Evolutionary conservation across 2,113 vertebrate genomes (phyloP), one percentile per base, ranked within the genome.

Genomic region (Megaceryle torquata): DNA sequence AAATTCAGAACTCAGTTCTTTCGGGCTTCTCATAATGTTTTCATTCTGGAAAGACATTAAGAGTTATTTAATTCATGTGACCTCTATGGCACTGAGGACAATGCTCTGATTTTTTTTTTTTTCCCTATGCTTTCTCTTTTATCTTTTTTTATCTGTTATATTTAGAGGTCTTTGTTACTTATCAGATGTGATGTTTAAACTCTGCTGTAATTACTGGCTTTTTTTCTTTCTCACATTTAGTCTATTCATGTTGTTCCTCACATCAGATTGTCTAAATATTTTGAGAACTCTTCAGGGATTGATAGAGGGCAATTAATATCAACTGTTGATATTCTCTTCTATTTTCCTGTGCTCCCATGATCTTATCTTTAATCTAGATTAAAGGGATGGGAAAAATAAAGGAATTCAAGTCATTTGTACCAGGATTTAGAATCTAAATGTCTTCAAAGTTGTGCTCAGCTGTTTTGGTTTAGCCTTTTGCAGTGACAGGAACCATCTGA

Each of bases 291-390:
- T 78, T 89, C 46, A 85, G 89, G 76, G 88, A 83, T 72, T 90
- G 70, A 91, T 65, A 88, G 72, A 91, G 35, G 24, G n/a, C 85
- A 95, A 86, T 89, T 90, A 95, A 86, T 85, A 95, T 94, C 87
- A 88, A 94, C 46, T 85, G 84, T 70, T 96, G 79, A 88, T 85
- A 93, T 48, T 94, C 51, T 68, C 61, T 64, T 87, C 91, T 84
- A 59, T 95, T 84, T 95, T 91, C 44, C 25, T 0, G 5, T 65
- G 60, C 56, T 87, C 48, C 29, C 17, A 86, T 80, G 67, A 93
- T 95, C 15, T 92, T 96, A 96, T 95, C 94, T 85, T 70, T 84
- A 88, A 86, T 93, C 72, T 88, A 93, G 76, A 95, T 93, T 93
- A 95, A 93, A 97, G 50, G 22, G 31, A 67, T 63, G 28, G 43